Percentiles rank a stretch among this genome's conserved stretches.
These are phyloP conservation scores for Nyctalus aviator DNA, from an alignment of 2,797 vertebrate genomes.

Conservation along the genomic window DNA sequence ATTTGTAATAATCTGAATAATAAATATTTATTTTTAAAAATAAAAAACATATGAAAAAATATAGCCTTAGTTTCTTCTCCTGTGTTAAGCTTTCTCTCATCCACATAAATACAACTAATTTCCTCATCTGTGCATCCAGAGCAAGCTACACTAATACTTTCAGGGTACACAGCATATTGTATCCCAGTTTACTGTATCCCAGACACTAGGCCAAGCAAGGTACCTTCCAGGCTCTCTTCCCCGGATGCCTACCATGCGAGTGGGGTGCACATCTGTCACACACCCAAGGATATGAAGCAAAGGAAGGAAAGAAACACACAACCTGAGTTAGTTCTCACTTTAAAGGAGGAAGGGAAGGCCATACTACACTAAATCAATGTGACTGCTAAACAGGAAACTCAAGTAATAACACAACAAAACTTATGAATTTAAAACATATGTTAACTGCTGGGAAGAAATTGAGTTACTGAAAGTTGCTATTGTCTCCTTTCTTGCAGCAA, in stretches of 20 bases:
- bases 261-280: neutral
- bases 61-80: neutral
- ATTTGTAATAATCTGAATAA: too few relatives aligned
- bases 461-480: conserved; percentile 7
- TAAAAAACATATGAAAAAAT: neutral
- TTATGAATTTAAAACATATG: neutral
- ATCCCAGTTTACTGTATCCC: neutral
- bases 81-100: neutral
- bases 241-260: neutral
- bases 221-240: neutral
- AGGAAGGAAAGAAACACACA: neutral
- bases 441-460: conserved; percentile 33
- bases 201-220: neutral
- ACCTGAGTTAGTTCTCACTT: neutral
- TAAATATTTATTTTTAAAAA: too few relatives aligned
- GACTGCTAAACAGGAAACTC: conserved; percentile 18
- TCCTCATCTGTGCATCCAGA: neutral
- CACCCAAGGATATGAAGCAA: neutral
- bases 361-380: neutral
- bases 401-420: conserved; percentile 1
- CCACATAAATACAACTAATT: neutral
- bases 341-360: conserved; percentile 21
- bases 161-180: neutral
- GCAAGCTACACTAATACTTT: neutral
- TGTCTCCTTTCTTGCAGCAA: neutral